A percentile compares a stretch with the other conserved stretches of the same genome.
phyloP scores from a whole-genome alignment of 2,797 vertebrate species.

The Hyperoplus lanceolatus region DNA sequence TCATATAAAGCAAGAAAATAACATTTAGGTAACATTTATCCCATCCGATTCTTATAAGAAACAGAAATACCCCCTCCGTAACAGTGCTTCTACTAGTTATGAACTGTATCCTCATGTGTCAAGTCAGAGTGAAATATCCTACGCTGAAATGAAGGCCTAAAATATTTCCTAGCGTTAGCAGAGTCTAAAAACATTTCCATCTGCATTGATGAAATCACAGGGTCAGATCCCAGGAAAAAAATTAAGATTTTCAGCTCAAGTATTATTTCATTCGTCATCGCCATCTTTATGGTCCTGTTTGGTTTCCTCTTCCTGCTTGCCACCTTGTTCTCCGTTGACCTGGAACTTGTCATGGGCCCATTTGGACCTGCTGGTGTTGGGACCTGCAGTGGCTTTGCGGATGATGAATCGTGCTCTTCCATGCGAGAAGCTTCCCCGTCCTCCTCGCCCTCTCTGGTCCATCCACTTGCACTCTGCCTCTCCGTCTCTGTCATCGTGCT shows the following conservation, averaged over 20 bases:
- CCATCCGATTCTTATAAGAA: conserved; percentile 22
- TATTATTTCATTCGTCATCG: conserved; percentile 78
- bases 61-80: conserved; percentile 46
- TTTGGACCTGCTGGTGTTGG: conserved; percentile 85
- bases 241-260: conserved; percentile 72
- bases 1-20: conserved; percentile 24
- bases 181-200: conserved; percentile 36
- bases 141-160: conserved; percentile 19
- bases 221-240: conserved; percentile 22
- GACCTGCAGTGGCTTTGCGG: conserved; percentile 84
- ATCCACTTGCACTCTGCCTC: conserved; percentile 90
- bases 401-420: conserved; percentile 94
- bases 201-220: conserved; percentile 43
- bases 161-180: conserved; percentile 2
- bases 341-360: conserved; percentile 96
- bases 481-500: conserved; percentile 94
- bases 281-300: conserved; percentile 89
- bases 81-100: conserved; percentile 62
- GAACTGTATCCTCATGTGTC: conserved; percentile 32
- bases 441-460: conserved; percentile 87
- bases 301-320: conserved; percentile 84
- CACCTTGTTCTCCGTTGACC: conserved; percentile 87
- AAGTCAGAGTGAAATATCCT: conserved; percentile 31
- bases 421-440: conserved; percentile 86
- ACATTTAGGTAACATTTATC: conserved; percentile 1